A percentile compares a stretch with the other conserved stretches of the same genome.
phyloP scores from a whole-genome alignment of 2,888 invertebrate genomes.

The Tenthredo amoena region DNA sequence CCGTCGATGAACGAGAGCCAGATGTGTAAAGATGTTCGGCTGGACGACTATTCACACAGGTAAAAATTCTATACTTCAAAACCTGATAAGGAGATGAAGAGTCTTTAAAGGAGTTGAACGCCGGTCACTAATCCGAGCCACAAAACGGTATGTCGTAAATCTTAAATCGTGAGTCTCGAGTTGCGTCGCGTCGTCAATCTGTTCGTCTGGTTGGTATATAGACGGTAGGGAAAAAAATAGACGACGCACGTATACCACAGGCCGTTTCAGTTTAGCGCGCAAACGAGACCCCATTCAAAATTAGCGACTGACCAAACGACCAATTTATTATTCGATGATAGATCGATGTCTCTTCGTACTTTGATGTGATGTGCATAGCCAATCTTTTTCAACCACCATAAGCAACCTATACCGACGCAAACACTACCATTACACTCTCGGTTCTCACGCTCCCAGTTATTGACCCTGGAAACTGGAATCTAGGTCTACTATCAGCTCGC shows the following conservation, averaged over 20 bases:
- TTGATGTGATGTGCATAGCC: neutral
- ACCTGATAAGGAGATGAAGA: neutral
- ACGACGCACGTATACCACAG: neutral
- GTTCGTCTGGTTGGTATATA: constrained; percentile 3
- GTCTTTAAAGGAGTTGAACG: neutral
- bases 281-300: constrained; percentile 74
- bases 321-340: constrained; percentile 40
- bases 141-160: constrained; percentile 41
- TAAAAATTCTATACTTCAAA: neutral
- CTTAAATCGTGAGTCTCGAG: constrained; percentile 27
- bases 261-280: constrained; percentile 59
- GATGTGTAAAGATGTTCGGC: neutral
- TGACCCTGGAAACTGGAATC: constrained; percentile 50
- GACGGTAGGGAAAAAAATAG: neutral
- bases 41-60: neutral
- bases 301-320: constrained; percentile 64
- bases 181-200: constrained; percentile 21
- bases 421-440: neutral
- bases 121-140: constrained; percentile 15
- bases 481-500: constrained; percentile 33
- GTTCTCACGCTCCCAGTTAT: constrained; percentile 30
- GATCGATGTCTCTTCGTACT: constrained; percentile 2
- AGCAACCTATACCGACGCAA: neutral
- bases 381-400: neutral
- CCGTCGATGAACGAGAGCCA: constrained; percentile 12